Conservation (phyloP, 2,113 vertebrate genomes). For the Zosterops hypoxanthus region DNA sequence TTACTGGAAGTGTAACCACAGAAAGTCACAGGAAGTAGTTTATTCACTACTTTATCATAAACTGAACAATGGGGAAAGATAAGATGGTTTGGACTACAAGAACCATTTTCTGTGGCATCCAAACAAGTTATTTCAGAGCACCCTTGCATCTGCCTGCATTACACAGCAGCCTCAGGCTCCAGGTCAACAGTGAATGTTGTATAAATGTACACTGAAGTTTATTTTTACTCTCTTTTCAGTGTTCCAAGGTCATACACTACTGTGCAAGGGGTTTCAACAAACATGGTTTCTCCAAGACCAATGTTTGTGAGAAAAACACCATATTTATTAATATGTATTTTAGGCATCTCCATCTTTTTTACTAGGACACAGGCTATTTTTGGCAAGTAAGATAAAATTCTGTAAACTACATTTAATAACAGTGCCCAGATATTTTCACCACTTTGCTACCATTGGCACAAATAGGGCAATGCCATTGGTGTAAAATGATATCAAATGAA, state of each 20-base stretch:
- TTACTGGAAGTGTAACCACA: neutral
- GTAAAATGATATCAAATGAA: neutral
- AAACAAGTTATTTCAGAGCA: neutral
- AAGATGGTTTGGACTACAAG: neutral
- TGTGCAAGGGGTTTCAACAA: neutral
- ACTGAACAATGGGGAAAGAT: neutral
- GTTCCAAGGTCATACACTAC: neutral
- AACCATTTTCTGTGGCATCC: accelerated
- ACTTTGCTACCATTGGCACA: neutral
- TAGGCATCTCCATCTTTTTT: neutral
- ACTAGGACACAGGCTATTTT: neutral
- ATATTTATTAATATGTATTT: neutral
- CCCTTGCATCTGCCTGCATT: neutral
- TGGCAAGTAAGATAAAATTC: neutral
- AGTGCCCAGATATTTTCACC: neutral
- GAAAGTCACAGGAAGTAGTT: neutral
- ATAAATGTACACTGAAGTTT: neutral
- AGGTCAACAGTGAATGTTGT: neutral
- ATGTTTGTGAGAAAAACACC: neutral
- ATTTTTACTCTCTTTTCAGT: neutral
- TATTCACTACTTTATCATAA: neutral
- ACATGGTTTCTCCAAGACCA: neutral
- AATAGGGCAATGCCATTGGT: neutral
- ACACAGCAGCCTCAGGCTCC: neutral
- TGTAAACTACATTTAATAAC: neutral